These are phyloP conservation scores for Bolborhynchus lineola DNA, from an alignment of 2,113 vertebrate species.

Conservation along the genomic window DNA sequence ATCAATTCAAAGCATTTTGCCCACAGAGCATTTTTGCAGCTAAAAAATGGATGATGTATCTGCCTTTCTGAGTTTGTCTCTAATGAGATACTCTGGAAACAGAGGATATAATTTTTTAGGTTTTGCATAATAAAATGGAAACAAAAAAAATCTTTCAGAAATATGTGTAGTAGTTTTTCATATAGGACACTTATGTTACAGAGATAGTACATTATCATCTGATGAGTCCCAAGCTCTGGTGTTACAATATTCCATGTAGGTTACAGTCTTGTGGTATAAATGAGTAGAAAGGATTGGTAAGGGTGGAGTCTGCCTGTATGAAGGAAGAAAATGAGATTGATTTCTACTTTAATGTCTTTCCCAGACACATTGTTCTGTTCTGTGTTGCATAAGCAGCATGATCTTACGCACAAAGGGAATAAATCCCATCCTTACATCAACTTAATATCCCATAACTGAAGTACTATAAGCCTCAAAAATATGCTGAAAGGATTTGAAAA, in stretches of 20 bases:
- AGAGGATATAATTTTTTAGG: neutral
- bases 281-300: neutral
- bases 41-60: neutral
- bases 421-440: neutral
- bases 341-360: conserved; percentile 21
- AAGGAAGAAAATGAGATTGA: neutral
- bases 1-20: neutral
- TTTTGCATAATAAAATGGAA: neutral
- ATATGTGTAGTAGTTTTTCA: neutral
- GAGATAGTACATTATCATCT: neutral
- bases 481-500: conserved; percentile 3
- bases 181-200: neutral
- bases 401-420: neutral
- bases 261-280: neutral
- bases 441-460: neutral
- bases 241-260: neutral
- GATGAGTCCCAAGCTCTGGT: neutral
- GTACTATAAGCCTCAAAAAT: conserved; percentile 19
- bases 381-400: neutral
- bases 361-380: neutral
- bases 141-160: neutral
- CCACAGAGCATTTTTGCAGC: neutral
- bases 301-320: neutral
- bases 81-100: neutral
- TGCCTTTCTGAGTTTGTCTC: neutral